phyloP scores from a whole-genome alignment of 1,140 invertebrate genomes.

The Lepidurus couesii region DNA sequence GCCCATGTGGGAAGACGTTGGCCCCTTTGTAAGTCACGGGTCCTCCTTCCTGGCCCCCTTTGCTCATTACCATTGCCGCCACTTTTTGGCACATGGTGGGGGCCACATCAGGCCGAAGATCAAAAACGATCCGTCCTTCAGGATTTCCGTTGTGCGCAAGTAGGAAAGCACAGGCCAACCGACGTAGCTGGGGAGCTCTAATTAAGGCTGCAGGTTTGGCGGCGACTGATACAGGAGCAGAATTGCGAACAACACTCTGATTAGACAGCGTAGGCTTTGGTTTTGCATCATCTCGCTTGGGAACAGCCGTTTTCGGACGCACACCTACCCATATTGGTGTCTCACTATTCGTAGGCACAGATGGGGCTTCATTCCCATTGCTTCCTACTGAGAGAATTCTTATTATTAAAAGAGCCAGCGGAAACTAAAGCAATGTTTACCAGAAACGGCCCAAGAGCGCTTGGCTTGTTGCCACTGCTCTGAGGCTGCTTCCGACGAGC shows the following conservation, averaged over 20 bases:
- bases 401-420: neutral
- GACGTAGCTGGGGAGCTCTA: neutral
- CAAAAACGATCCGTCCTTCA: neutral
- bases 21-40: neutral
- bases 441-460: neutral
- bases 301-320: neutral
- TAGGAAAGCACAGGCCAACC: neutral
- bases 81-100: slow-evolving; percentile 2
- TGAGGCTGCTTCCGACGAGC: neutral
- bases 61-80: neutral
- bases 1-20: neutral
- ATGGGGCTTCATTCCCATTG: too few species aligned
- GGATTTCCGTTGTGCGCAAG: neutral
- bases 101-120: neutral
- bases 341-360: neutral
- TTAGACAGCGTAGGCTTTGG: neutral
- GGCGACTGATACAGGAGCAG: neutral
- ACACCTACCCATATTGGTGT: neutral
- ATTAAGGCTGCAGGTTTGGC: neutral
- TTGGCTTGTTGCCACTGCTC: neutral
- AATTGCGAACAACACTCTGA: neutral
- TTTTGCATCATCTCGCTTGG: neutral
- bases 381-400: neutral
- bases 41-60: neutral
- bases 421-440: too few species aligned